A percentile compares a stretch with the other conserved stretches of the same genome.
These are phyloP conservation scores for Gonocerus acuteangulatus DNA, from an alignment of 2,888 invertebrate genomes.

Conservation along the genomic window DNA sequence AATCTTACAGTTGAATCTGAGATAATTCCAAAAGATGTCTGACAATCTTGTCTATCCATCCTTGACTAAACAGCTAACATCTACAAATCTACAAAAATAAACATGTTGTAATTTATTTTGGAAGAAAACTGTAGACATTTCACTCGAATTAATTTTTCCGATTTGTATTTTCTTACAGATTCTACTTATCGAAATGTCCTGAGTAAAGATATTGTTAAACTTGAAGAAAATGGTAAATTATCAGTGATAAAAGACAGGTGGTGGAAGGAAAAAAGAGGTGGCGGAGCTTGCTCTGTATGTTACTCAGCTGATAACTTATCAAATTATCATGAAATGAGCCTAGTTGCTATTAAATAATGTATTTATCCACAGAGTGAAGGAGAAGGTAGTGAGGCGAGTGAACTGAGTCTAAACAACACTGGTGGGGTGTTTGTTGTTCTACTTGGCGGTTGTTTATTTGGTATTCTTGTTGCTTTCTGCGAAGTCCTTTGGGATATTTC, in stretches of 20 bases:
- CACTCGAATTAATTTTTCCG: too few species aligned
- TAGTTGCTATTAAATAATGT: too few species aligned
- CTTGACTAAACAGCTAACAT: too few species aligned
- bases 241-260: constrained; percentile 73
- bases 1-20: too few species aligned
- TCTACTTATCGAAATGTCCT: constrained; percentile 67
- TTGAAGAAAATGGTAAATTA: constrained; percentile 77
- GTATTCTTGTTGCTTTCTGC: constrained; percentile 85
- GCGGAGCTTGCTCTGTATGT: constrained; percentile 62
- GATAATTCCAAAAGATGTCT: too few species aligned
- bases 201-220: constrained; percentile 69
- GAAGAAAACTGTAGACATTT: too few species aligned
- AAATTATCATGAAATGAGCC: too few species aligned
- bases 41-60: too few species aligned
- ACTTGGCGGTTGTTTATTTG: constrained; percentile 84
- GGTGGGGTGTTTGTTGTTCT: constrained; percentile 92
- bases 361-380: neutral
- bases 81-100: too few species aligned
- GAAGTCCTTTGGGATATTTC: constrained; percentile 88
- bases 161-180: constrained; percentile 49
- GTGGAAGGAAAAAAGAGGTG: constrained; percentile 83
- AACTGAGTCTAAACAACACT: constrained; percentile 86
- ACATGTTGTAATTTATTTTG: too few species aligned
- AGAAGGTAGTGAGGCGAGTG: constrained; percentile 67
- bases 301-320: neutral